Evolutionary conservation across 2,113 vertebrate genomes (phyloP), one percentile per base, ranked within the genome.

Genomic region (Heliornis fulica): DNA sequence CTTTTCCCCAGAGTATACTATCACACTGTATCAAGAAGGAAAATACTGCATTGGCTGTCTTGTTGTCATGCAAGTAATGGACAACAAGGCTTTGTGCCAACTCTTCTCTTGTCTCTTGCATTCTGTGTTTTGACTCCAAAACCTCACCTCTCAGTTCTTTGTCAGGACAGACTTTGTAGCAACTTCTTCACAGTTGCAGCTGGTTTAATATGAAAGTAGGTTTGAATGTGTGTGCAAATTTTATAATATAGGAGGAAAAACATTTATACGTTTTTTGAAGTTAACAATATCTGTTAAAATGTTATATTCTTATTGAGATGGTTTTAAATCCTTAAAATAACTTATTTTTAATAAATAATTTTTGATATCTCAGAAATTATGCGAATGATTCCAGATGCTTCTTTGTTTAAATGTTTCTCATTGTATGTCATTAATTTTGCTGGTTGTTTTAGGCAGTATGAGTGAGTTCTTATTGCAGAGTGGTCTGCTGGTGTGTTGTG

Each of bases 341-440:
- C 85, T 96, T 97, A 96, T 97, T 96, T 94, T 89, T 84, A 96
- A 96, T 94, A 93, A 95, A 93, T 60, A 92, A 77, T 51, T 95
- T 88, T 94, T 91, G 60, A 71, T 91, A 91, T 80, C 41, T 76
- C 76, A 81, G 46, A 43, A 46, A 46, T 36, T 13, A 51, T 90
- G 54, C 36, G 69, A 59, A 43, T 68, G 54, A 51, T 93, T 13
- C 40, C 86, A 68, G 29, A 14, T 78, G 46, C 21, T 92, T 64
- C 66, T 86, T 80, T 56, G 19, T 77, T 83, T 89, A 74, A 78
- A 51, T 16, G 7, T 59, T 28, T 34, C 31, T 90, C 1, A 0
- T 38, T 59, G 89, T 75, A 82, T 84, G 15, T 66, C 17, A 36
- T 38, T 0, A 43, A 41, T 78, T 77, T 43, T 57, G 32, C 26